Conservation (phyloP, 2,113 vertebrate species). For the Heterochromis multidens region DNA sequence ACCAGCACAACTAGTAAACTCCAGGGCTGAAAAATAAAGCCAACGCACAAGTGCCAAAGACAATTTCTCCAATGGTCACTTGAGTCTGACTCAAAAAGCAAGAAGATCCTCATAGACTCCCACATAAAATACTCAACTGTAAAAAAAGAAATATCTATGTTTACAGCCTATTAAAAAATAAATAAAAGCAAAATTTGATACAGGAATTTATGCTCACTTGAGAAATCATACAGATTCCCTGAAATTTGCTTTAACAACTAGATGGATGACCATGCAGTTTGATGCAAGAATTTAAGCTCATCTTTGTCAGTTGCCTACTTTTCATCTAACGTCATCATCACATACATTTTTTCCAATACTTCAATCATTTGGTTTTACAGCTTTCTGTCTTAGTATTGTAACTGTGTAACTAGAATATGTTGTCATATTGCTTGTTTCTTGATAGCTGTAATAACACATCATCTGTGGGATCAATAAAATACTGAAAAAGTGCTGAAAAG, state of each 20-base stretch:
- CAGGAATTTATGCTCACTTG: background rate
- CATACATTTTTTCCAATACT: background rate
- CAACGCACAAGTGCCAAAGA: background rate
- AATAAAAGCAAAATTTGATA: background rate
- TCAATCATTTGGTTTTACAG: background rate
- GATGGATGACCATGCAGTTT: background rate
- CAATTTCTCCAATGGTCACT: too few species aligned
- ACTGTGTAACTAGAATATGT: background rate
- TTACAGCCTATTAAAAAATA: background rate
- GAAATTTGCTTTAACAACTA: background rate
- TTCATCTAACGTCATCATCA: background rate
- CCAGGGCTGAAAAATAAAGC: background rate
- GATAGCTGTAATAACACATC: background rate
- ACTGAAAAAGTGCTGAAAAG: background rate
- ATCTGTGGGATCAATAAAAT: slow-evolving; percentile 6
- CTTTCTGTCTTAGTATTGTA: background rate
- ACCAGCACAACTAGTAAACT: too few species aligned
- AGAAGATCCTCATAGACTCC: background rate
- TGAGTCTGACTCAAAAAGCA: background rate
- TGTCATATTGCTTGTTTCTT: background rate
- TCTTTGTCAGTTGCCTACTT: background rate
- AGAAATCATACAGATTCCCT: background rate
- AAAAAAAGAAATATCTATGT: background rate
- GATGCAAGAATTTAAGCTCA: background rate
- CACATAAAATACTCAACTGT: background rate